Evolutionary conservation across 2,888 invertebrate species (phyloP), one percentile per base, ranked within the genome.

Genomic region (Sepioteuthis lessoniana): DNA sequence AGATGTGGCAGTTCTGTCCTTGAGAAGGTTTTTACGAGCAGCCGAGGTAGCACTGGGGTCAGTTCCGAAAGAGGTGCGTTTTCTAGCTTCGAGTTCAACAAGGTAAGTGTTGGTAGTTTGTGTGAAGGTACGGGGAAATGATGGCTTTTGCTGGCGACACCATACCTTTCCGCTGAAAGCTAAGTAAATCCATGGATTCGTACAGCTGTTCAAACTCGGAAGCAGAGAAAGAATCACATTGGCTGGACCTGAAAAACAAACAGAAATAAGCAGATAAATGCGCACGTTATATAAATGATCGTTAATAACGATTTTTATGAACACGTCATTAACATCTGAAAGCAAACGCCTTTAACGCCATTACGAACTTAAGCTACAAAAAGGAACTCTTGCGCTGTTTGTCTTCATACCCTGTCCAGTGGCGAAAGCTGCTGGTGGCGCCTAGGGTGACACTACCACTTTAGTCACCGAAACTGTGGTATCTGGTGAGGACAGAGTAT

Each of bases 181-280:
- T 93, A 98, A 96, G 96, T 97, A 98, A 94, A 98, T 97, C 97
- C 97, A 98, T 0, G 98, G 98, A 95, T 98, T 98, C 76, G 98
- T 98, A 96, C 98, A 98, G 95, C 98, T 98, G 96, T 98, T 98
- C 93, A 98, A 97, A 95, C 98, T 96, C 31, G 96, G 96, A 94
- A 97, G 94, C 21, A 97, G 95, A 47, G 96, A 95, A 55, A 96
- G 96, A n/a, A 97, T 92, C 47, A 92, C 92, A 5, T 0, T 21
- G 0, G 92, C 92, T 47, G 92, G 92, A 92, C 38, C 92, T 92
- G 47, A 19, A 42, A 37, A 19, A 35, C n/a, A 47, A 46, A 90
- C n/a, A 19, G 2, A 16, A n/a, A n/a, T 31, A n/a, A 90, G 16
- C 21, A n/a, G 21, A 90, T 3, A 90, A 3, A 90, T n/a, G n/a